Evolutionary conservation across 2,113 vertebrate genomes (phyloP).

Genomic region (pig (Sus scrofa)): T2T-Sscrofa CM000819.6:117536001-117536500

Average conservation of each 20-base stretch:
- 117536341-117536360: not conserved
- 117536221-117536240: not conserved
- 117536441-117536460: not conserved
- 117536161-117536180: not conserved
- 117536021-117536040: too few relatives aligned
- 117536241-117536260: not conserved
- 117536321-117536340: not conserved
- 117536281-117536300: not conserved
- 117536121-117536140: not conserved
- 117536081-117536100: conserved; percentile 13
- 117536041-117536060: too few relatives aligned
- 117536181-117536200: not conserved
- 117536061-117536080: not conserved
- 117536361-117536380: not conserved
- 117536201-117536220: not conserved
- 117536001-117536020: too few relatives aligned
- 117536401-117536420: not conserved
- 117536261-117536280: not conserved
- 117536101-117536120: not conserved
- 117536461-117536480: not conserved
- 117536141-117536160: not conserved
- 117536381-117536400: not conserved
- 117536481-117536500: not conserved
- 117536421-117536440: not conserved
- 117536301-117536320: not conserved